Evolutionary conservation across 2,888 invertebrate genomes (phyloP).

Genomic region (Synanthedon tipuliformis): DNA sequence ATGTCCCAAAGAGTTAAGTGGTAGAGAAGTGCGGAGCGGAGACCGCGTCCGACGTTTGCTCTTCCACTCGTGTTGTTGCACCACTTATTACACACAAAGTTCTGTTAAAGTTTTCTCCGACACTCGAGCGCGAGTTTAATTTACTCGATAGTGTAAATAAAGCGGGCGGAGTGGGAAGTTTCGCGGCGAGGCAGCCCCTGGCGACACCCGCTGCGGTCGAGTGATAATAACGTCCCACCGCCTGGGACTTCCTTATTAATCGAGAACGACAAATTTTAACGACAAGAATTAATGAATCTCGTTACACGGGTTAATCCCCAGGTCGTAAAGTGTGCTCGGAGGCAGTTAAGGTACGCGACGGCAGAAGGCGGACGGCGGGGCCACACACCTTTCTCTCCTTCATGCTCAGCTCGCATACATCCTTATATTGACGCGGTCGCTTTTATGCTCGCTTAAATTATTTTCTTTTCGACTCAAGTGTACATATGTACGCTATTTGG

Average conservation of each 20-base stretch:
- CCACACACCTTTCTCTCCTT: slow-evolving; percentile 23
- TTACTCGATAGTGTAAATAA: slow-evolving; percentile 72
- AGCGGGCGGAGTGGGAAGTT: slow-evolving; percentile 66
- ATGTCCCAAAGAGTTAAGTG: slow-evolving; percentile 72
- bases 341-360: slow-evolving; percentile 55
- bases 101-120: slow-evolving; percentile 67
- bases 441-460: too few species aligned
- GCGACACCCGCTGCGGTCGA: slow-evolving; percentile 47
- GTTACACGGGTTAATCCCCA: slow-evolving; percentile 71
- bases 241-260: slow-evolving; percentile 69
- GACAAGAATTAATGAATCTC: slow-evolving; percentile 73
- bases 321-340: slow-evolving; percentile 65
- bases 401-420: neutral
- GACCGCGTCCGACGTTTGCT: slow-evolving; percentile 70
- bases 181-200: slow-evolving; percentile 40
- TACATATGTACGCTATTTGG: too few species aligned
- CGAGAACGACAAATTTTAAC: slow-evolving; percentile 73
- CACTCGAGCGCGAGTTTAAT: slow-evolving; percentile 70
- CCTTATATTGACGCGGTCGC: too few species aligned
- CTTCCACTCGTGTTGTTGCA: slow-evolving; percentile 71
- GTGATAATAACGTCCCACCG: slow-evolving; percentile 64
- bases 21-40: slow-evolving; percentile 62
- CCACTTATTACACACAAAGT: slow-evolving; percentile 72
- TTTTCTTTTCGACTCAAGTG: too few species aligned
- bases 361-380: slow-evolving; percentile 21